Evolutionary conservation across 2,888 invertebrate species (phyloP).

Genomic region (Camponotus fellah): DNA sequence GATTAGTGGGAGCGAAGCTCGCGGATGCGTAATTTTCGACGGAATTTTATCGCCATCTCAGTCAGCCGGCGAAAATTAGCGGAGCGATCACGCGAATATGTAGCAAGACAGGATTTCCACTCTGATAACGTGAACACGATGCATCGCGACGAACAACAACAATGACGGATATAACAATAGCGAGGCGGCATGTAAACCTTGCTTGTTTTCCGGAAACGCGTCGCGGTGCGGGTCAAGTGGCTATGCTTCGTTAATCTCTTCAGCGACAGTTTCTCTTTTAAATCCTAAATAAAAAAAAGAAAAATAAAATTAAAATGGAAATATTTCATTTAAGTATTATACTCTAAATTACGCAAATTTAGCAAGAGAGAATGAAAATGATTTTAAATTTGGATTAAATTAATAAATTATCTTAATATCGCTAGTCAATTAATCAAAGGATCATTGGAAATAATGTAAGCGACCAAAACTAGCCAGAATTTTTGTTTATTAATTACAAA

Average conservation of each 20-base stretch:
- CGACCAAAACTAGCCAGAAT: no score
- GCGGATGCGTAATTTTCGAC: slow-evolving; percentile 27
- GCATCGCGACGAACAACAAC: slow-evolving; percentile 46
- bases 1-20: slow-evolving; percentile 13
- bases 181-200: slow-evolving; percentile 22
- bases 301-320: neutral
- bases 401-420: no score
- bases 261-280: slow-evolving; percentile 2
- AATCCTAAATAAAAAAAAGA: neutral
- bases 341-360: neutral
- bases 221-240: slow-evolving; percentile 23
- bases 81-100: slow-evolving; percentile 59
- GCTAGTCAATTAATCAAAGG: no score
- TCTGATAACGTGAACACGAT: slow-evolving; percentile 73
- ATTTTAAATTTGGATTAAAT: neutral
- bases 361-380: neutral
- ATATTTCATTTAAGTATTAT: neutral
- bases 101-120: slow-evolving; percentile 73
- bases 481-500: no score
- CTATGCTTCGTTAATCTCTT: slow-evolving; percentile 27
- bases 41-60: slow-evolving; percentile 6
- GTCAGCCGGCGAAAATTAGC: slow-evolving; percentile 54
- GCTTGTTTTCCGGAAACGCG: slow-evolving; percentile 58
- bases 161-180: slow-evolving; percentile 60
- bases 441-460: no score